Percentiles rank a stretch among this genome's conserved stretches.
These are phyloP conservation scores for Gadopsis marmoratus DNA, from an alignment of 2,797 vertebrate genomes.

Conservation along the genomic window DNA sequence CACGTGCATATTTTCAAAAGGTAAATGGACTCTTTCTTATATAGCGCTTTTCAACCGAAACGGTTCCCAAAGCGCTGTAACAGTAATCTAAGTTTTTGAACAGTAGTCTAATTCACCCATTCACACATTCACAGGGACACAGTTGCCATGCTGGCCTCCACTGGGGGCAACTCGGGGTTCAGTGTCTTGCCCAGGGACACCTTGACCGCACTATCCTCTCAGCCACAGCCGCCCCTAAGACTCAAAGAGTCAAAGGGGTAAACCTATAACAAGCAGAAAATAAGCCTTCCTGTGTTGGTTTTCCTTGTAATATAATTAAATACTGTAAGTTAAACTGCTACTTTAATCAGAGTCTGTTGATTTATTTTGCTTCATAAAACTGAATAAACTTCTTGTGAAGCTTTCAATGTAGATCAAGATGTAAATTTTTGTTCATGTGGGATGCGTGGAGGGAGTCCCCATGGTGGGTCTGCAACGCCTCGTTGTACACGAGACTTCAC, in stretches of 20 bases:
- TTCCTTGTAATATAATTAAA: not conserved
- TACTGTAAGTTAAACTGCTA: not conserved
- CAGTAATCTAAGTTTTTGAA: too few species aligned
- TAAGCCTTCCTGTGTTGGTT: not conserved
- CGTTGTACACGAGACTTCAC: slow-evolving; percentile 5
- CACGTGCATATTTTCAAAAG: too few species aligned
- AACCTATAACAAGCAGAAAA: not conserved
- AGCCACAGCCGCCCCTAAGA: too few species aligned
- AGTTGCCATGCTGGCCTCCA: too few species aligned
- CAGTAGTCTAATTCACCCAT: too few species aligned
- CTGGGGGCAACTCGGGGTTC: too few species aligned
- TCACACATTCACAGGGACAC: too few species aligned
- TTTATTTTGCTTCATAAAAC: not conserved
- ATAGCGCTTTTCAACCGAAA: too few species aligned
- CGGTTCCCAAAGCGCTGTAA: too few species aligned
- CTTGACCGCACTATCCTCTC: too few species aligned
- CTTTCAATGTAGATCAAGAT: slow-evolving; percentile 25
- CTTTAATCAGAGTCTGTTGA: not conserved
- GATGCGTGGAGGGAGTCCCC: not conserved
- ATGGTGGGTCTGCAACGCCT: not conserved
- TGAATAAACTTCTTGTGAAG: slow-evolving; percentile 3
- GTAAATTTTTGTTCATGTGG: slow-evolving; percentile 10
- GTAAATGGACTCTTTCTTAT: too few species aligned
- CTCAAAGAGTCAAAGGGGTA: not conserved
- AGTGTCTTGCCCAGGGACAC: too few species aligned